Evolutionary conservation across 2,113 vertebrate species (phyloP).

Genomic region (Camelus dromedarius): DNA sequence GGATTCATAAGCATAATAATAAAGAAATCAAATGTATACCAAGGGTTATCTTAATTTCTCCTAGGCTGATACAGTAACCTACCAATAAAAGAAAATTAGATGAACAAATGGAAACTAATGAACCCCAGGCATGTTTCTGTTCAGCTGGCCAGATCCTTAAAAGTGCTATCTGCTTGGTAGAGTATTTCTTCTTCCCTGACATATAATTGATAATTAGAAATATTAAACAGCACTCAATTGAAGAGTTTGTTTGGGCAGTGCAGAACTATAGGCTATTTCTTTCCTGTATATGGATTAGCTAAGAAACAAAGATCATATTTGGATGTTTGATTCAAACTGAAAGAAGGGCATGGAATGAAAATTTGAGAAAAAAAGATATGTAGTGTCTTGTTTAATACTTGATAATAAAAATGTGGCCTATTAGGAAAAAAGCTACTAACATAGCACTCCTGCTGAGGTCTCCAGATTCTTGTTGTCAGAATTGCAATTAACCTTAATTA

Average conservation of each 20-base stretch:
- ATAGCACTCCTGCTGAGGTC: background rate
- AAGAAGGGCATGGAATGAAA: background rate
- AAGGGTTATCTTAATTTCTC: background rate
- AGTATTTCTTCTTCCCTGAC: background rate
- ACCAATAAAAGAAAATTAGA: background rate
- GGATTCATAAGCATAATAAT: background rate
- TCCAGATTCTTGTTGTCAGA: background rate
- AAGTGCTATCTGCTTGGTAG: background rate
- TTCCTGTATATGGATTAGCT: background rate
- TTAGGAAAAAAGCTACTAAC: background rate
- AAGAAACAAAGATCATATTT: background rate
- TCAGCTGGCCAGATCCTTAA: background rate
- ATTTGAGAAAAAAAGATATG: background rate
- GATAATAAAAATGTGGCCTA: background rate
- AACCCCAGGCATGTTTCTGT: background rate
- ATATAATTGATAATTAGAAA: background rate
- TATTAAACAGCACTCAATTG: background rate
- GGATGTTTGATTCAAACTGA: background rate
- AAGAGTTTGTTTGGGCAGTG: background rate
- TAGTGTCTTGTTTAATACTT: background rate
- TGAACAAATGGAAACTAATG: background rate
- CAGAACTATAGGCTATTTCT: background rate
- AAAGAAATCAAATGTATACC: background rate
- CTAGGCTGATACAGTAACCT: background rate
- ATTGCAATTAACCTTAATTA: constrained; percentile 44